Conservation (phyloP, 2,888 invertebrate genomes). For the Tortrix viridana region DNA sequence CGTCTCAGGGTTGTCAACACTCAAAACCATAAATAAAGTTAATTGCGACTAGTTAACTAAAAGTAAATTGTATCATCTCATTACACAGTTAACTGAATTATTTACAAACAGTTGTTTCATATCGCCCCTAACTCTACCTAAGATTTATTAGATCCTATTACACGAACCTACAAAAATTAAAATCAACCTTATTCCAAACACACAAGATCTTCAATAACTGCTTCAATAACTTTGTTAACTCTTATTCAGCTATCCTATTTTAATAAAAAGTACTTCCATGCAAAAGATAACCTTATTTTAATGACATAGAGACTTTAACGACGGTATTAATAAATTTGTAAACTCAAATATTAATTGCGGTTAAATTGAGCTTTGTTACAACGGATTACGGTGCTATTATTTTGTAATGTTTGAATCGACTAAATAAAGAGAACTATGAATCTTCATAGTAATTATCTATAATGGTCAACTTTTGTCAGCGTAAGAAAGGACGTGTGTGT, state of each 20-base stretch:
- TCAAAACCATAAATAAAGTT: conserved; percentile 22
- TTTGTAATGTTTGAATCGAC: background rate
- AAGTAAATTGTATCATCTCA: conserved; percentile 38
- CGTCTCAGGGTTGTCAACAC: conserved; percentile 7
- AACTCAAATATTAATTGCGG: background rate
- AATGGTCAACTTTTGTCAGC: conserved; percentile 14
- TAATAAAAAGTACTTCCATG: no score
- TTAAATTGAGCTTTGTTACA: background rate
- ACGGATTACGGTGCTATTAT: background rate
- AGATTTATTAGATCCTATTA: conserved; percentile 28
- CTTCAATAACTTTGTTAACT: background rate
- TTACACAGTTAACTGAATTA: conserved; percentile 48
- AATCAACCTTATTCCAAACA: background rate
- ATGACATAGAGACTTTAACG: background rate
- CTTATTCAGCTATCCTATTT: background rate
- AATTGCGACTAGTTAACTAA: conserved; percentile 16
- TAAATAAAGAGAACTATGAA: conserved; percentile 30
- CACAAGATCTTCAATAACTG: background rate
- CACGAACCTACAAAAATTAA: background rate
- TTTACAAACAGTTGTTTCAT: conserved; percentile 42
- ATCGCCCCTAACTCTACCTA: conserved; percentile 38
- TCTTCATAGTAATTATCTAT: conserved; percentile 36
- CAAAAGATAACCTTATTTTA: background rate
- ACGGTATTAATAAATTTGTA: background rate
- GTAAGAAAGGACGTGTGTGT: background rate